These are phyloP conservation scores for Parapsyche elsis DNA, from an alignment of 1,140 invertebrate species.

Conservation along the genomic window DNA sequence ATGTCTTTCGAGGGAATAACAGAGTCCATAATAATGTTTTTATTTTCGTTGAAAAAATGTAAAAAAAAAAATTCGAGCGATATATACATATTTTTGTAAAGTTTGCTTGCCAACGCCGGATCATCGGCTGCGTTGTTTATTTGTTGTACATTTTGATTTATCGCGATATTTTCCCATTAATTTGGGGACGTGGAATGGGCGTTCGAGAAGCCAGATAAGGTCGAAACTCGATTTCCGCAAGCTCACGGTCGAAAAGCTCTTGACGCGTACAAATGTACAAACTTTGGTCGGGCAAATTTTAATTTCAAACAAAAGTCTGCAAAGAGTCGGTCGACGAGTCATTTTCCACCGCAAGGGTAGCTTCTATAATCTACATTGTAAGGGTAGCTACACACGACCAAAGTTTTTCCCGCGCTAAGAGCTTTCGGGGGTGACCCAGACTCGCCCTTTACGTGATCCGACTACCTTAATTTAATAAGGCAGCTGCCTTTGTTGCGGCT, in stretches of 20 bases:
- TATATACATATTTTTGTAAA: neutral
- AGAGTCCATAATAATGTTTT: too few relatives aligned
- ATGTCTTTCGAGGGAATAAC: too few relatives aligned
- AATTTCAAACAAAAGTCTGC: constrained; percentile 26
- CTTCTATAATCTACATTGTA: neutral
- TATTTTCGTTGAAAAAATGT: too few relatives aligned
- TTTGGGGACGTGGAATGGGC: neutral
- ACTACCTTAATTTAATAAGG: constrained; percentile 32
- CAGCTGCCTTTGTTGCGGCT: neutral
- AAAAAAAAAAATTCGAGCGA: neutral
- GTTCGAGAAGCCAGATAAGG: neutral
- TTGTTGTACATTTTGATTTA: constrained; percentile 8
- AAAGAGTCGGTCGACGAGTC: neutral
- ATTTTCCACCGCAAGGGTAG: neutral
- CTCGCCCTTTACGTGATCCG: constrained; percentile 9
- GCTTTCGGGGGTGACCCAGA: neutral
- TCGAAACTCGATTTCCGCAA: constrained; percentile 31
- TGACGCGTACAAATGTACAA: constrained; percentile 33
- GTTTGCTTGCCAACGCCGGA: neutral
- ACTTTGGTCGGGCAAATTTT: constrained; percentile 21
- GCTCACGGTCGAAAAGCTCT: constrained; percentile 24
- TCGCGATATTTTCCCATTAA: constrained; percentile 29
- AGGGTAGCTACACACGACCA: neutral
- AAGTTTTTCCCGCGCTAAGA: neutral
- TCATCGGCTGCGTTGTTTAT: neutral